These are phyloP conservation scores for Hyles euphorbiae DNA, from an alignment of 1,140 invertebrate species.

Conservation along the genomic window DNA sequence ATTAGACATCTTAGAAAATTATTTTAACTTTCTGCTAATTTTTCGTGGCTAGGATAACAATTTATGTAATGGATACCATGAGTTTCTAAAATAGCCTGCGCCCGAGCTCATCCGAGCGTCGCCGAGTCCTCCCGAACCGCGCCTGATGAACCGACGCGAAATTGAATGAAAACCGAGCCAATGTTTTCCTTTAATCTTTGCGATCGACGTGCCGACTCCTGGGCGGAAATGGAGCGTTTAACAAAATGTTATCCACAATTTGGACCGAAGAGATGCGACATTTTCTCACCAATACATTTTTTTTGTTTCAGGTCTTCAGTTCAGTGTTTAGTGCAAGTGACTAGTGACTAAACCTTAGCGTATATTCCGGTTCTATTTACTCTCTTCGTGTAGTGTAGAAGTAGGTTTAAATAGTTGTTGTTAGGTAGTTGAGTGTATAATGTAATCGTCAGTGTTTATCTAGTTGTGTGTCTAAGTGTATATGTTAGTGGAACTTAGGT, in stretches of 20 bases:
- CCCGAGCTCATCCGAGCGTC: no score
- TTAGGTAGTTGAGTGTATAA: slow-evolving; percentile 1
- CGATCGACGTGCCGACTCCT: neutral
- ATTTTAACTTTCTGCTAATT: no score
- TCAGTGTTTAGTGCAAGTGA: no score
- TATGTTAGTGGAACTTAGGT: neutral
- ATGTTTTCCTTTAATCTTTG: slow-evolving; percentile 11
- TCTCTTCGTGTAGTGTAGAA: slow-evolving; percentile 4
- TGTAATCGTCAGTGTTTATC: neutral
- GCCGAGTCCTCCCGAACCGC: no score
- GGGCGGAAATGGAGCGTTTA: neutral
- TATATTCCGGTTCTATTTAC: no score
- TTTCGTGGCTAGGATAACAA: no score
- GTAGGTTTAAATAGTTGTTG: neutral
- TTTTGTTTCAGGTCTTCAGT: slow-evolving; percentile 5
- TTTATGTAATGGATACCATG: no score
- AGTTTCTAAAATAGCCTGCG: no score
- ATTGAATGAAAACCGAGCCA: slow-evolving; percentile 7
- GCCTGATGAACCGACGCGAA: neutral
- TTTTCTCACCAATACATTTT: neutral
- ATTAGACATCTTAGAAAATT: no score
- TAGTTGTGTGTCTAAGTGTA: neutral
- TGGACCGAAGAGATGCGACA: no score
- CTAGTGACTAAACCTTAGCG: no score
- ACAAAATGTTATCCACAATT: neutral